These are phyloP conservation scores for Acanthacorydalis orientalis DNA, from an alignment of 2,888 invertebrate species.

Conservation along the genomic window DNA sequence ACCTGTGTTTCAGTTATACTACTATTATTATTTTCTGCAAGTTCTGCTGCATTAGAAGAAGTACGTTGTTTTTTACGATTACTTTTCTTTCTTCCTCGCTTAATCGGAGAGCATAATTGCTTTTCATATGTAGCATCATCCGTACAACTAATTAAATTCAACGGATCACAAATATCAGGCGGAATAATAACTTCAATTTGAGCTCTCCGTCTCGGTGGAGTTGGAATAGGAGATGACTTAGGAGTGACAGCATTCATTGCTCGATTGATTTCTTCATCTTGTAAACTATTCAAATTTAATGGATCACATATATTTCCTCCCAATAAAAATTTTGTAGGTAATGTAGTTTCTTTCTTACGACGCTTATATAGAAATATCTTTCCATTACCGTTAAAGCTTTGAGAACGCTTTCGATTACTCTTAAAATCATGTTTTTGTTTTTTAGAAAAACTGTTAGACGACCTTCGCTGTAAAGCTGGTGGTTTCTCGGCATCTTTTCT, in stretches of 20 bases:
- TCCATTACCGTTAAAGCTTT: constrained; percentile 43
- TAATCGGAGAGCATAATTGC: constrained; percentile 52
- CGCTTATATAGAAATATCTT: constrained; percentile 62
- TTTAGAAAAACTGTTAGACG: constrained; percentile 9
- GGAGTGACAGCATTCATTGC: constrained; percentile 84
- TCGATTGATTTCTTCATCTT: constrained; percentile 59
- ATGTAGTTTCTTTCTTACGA: constrained; percentile 58
- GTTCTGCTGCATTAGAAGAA: constrained; percentile 23
- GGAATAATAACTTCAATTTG: constrained; percentile 85
- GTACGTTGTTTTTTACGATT: constrained; percentile 45
- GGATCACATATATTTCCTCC: constrained; percentile 95
- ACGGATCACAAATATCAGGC: constrained; percentile 79
- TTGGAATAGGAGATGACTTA: constrained; percentile 77
- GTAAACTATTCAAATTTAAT: constrained; percentile 80
- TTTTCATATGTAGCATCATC: constrained; percentile 73
- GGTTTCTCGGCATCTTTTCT: constrained; percentile 4
- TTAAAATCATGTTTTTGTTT: constrained; percentile 29
- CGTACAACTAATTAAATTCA: constrained; percentile 67
- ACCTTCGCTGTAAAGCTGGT: not conserved
- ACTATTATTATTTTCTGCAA: constrained; percentile 12
- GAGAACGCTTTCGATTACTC: constrained; percentile 44
- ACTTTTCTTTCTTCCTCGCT: constrained; percentile 41
- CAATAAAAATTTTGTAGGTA: constrained; percentile 82
- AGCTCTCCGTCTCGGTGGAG: constrained; percentile 61
- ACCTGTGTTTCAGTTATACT: constrained; percentile 26